phyloP scores from a whole-genome alignment of 2,797 vertebrate genomes.

The Myotis findleyi region DNA sequence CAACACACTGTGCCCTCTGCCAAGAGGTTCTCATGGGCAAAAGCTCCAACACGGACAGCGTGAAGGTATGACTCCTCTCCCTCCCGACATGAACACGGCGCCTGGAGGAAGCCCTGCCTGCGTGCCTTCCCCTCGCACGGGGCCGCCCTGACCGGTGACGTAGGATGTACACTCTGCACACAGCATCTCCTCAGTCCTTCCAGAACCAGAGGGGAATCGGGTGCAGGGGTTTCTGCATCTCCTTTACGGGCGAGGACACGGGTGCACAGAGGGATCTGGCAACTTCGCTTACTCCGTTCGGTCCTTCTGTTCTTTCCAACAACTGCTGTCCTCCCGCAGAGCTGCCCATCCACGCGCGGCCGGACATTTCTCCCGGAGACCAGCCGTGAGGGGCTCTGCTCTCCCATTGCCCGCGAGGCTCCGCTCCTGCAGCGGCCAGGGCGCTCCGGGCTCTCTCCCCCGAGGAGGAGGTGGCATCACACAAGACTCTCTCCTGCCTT shows the following conservation, averaged over 20 bases:
- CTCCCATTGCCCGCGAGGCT: background rate
- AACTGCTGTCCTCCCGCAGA: rapidly evolving
- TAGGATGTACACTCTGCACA: rapidly evolving
- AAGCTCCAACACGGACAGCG: background rate
- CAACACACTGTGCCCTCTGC: background rate
- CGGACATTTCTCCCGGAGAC: background rate
- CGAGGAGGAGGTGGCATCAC: rapidly evolving
- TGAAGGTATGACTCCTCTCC: background rate
- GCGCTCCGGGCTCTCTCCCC: background rate
- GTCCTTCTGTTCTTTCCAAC: background rate
- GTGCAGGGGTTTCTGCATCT: background rate
- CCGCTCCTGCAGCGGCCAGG: background rate
- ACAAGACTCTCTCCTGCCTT: background rate
- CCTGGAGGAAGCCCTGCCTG: background rate
- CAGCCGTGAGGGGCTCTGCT: background rate
- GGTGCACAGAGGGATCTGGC: background rate
- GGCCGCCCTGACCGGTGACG: rapidly evolving
- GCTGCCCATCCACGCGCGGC: rapidly evolving
- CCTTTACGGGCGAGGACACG: background rate
- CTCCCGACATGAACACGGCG: background rate
- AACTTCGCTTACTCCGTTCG: background rate
- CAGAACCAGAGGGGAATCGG: background rate
- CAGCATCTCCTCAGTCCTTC: background rate
- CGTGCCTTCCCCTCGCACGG: rapidly evolving
- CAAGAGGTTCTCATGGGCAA: slow-evolving; percentile 45